phyloP scores from a whole-genome alignment of 2,888 invertebrate species.

The Chrysolina oricalcia region DNA sequence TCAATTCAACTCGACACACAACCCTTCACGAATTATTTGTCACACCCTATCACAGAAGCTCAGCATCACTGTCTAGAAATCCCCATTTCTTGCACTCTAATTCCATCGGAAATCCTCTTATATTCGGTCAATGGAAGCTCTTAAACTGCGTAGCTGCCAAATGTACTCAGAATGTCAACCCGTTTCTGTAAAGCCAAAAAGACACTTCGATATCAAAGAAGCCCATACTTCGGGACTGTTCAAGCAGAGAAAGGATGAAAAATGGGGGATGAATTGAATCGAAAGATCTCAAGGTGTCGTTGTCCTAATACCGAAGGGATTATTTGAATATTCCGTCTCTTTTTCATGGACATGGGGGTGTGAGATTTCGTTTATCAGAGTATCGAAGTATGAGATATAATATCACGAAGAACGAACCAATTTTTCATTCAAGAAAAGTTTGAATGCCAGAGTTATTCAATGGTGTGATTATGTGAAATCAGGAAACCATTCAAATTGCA shows the following conservation, averaged over 20 bases:
- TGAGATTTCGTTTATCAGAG: too few relatives aligned
- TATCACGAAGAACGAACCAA: too few relatives aligned
- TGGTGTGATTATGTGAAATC: too few relatives aligned
- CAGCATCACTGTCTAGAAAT: slow-evolving; percentile 10
- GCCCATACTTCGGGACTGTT: neutral
- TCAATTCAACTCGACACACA: slow-evolving; percentile 45
- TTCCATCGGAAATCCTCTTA: slow-evolving; percentile 20
- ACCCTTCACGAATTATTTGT: neutral
- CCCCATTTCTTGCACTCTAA: slow-evolving; percentile 16
- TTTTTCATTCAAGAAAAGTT: too few relatives aligned
- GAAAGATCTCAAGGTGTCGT: neutral
- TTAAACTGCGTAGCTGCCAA: slow-evolving; percentile 12
- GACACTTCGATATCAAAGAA: slow-evolving; percentile 20
- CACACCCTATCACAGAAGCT: neutral
- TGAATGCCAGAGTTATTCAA: too few relatives aligned
- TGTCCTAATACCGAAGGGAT: neutral
- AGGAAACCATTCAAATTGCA: too few relatives aligned
- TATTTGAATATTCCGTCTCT: slow-evolving; percentile 11
- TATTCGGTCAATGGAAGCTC: slow-evolving; percentile 15
- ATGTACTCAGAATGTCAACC: slow-evolving; percentile 18
- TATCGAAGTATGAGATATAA: too few relatives aligned
- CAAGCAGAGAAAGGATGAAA: slow-evolving; percentile 1
- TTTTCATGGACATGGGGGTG: neutral
- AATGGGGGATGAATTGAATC: slow-evolving; percentile 1
- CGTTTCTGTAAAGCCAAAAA: neutral